phyloP scores from a whole-genome alignment of 1,140 invertebrate genomes.

The Physella acuta region DNA sequence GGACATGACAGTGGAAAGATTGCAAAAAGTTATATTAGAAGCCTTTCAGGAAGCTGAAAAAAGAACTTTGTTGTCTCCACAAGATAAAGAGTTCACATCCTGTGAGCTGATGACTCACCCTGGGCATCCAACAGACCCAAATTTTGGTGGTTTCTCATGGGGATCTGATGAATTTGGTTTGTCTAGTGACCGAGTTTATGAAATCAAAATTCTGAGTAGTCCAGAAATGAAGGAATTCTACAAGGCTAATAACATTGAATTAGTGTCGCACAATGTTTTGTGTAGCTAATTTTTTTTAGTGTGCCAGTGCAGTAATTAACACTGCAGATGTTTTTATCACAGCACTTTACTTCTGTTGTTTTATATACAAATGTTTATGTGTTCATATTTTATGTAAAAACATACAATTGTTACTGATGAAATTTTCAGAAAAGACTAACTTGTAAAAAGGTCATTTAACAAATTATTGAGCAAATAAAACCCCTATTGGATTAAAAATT shows the following conservation, averaged over 20 bases:
- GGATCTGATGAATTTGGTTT: conserved; percentile 20
- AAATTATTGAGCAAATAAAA: no score
- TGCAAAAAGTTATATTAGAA: conserved; percentile 13
- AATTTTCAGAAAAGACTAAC: no score
- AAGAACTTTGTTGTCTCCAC: neutral
- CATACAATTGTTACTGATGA: no score
- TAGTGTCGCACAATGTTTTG: conserved; percentile 13
- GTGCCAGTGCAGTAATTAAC: no score
- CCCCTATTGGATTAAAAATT: no score
- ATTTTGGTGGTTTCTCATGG: conserved; percentile 19
- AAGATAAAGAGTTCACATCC: neutral
- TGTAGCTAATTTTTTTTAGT: neutral
- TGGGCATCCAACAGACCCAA: conserved; percentile 5
- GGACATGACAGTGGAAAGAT: conserved; percentile 19
- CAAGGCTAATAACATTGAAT: conserved; percentile 14
- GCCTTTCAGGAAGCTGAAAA: conserved; percentile 13
- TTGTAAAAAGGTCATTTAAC: no score
- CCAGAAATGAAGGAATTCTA: conserved; percentile 15
- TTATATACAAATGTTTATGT: no score
- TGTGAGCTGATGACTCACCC: conserved; percentile 25
- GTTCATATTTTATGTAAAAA: no score
- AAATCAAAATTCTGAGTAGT: conserved; percentile 13
- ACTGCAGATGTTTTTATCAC: no score
- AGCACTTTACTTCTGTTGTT: no score
- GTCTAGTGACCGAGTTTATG: conserved; percentile 14